Evolutionary conservation across 2,113 vertebrate genomes (phyloP).

Genomic region (Python bivittatus): DNA sequence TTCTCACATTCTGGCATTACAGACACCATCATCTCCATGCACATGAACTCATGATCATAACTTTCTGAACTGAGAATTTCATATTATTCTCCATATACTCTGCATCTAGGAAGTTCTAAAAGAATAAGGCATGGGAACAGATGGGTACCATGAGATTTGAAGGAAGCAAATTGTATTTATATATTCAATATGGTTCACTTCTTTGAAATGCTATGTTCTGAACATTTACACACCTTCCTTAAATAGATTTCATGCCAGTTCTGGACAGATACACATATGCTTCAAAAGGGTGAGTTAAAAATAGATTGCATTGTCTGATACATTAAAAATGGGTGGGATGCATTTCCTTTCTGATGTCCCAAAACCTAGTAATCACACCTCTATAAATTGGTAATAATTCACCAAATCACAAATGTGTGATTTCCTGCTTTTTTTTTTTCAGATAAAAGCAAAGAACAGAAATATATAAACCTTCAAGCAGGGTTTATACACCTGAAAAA

Average conservation of each 20-base stretch:
- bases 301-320: not conserved
- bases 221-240: not conserved
- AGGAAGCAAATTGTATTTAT: not conserved
- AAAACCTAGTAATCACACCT: not conserved
- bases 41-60: not conserved
- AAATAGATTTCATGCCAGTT: not conserved
- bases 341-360: not conserved
- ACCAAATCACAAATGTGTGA: not conserved
- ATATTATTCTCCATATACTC: not conserved
- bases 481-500: not conserved
- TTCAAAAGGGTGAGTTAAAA: not conserved
- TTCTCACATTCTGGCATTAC: not conserved
- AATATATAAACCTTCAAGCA: not conserved
- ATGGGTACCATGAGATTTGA: not conserved
- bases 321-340: not conserved
- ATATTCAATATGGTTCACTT: not conserved
- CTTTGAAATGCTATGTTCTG: not conserved
- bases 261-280: not conserved
- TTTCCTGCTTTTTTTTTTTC: not conserved
- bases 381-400: not conserved
- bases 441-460: not conserved
- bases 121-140: not conserved
- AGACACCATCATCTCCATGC: not conserved
- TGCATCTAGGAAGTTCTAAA: not conserved
- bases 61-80: not conserved